Conservation (phyloP, 2,888 invertebrate species). For the Antitype chi region DNA sequence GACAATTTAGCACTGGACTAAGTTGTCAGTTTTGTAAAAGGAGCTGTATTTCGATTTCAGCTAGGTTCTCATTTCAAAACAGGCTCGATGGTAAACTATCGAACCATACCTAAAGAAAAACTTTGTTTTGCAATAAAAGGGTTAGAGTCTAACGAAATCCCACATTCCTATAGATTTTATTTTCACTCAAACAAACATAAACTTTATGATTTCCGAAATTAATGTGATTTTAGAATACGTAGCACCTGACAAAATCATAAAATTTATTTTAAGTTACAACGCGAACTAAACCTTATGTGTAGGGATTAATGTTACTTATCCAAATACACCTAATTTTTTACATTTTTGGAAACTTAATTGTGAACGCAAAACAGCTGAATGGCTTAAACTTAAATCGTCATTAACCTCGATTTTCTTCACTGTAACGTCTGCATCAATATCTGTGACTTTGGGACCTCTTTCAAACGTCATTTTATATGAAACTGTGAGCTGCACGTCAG, state of each 20-base stretch:
- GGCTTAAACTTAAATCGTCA: not conserved
- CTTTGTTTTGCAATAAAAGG: too few species aligned
- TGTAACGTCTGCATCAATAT: not conserved
- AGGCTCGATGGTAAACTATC: too few species aligned
- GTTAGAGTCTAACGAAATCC: not conserved
- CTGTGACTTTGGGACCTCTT: not conserved
- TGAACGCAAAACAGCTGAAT: not conserved
- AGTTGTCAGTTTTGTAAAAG: too few species aligned
- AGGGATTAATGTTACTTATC: not conserved
- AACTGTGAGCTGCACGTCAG: not conserved
- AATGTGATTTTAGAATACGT: too few species aligned
- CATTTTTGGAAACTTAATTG: too few species aligned
- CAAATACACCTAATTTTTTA: too few species aligned
- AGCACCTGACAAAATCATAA: not conserved
- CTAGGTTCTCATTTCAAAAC: too few species aligned
- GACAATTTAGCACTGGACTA: too few species aligned
- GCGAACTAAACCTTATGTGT: not conserved
- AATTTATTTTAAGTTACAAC: not conserved
- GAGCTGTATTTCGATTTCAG: too few species aligned
- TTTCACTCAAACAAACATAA: not conserved
- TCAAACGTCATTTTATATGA: not conserved
- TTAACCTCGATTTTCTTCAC: constrained; percentile 21
- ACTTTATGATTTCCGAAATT: not conserved
- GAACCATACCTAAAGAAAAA: too few species aligned
- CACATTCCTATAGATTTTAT: not conserved